Percentiles rank a stretch among this genome's conserved stretches.
phyloP scores from a whole-genome alignment of 2,113 vertebrate species.

The Chlamydotis undulata region DNA sequence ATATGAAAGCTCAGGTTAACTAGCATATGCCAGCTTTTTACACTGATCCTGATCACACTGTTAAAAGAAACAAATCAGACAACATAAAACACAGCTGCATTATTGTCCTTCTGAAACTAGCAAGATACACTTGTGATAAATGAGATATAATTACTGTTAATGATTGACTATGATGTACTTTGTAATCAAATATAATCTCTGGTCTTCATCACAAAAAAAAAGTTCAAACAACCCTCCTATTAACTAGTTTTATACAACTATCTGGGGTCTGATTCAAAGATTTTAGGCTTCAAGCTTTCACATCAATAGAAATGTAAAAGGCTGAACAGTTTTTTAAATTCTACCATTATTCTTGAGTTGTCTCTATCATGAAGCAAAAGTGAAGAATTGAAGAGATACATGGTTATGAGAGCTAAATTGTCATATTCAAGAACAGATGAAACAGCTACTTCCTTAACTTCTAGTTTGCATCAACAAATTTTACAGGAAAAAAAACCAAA shows the following conservation, averaged over 20 bases:
- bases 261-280: not conserved
- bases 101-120: not conserved
- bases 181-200: not conserved
- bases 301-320: not conserved
- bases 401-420: not conserved
- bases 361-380: not conserved
- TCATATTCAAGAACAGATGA: not conserved
- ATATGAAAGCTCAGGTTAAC: slow-evolving; percentile 94
- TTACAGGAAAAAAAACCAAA: not conserved
- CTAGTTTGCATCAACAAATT: not conserved
- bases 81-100: not conserved
- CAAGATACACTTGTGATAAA: slow-evolving; percentile 1
- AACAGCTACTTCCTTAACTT: not conserved
- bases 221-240: not conserved
- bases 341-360: not conserved
- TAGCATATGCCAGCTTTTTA: slow-evolving; percentile 97
- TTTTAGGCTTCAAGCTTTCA: not conserved
- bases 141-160: not conserved
- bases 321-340: not conserved
- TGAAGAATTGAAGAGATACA: not conserved
- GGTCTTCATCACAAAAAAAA: not conserved
- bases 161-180: not conserved
- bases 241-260: not conserved
- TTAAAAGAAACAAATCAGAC: slow-evolving; percentile 21
- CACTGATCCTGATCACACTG: slow-evolving; percentile 86